Percentiles rank a stretch among this genome's conserved stretches.
Conservation (phyloP, 2,113 vertebrate species). For the Engystomops pustulosus region DNA sequence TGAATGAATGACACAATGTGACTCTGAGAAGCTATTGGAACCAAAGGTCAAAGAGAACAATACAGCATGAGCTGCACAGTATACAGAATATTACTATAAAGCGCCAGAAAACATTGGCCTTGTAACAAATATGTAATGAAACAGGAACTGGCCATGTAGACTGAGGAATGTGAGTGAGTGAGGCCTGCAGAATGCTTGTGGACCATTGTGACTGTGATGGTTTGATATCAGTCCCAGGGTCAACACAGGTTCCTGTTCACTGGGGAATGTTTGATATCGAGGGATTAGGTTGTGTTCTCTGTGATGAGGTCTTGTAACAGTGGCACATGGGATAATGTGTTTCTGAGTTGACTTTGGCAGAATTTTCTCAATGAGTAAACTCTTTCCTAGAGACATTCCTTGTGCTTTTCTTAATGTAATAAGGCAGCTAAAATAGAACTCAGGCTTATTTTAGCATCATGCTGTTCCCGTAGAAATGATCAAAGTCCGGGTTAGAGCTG, state of each 20-base stretch:
- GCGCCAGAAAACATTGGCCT: neutral
- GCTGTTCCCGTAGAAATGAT: slow-evolving; percentile 49
- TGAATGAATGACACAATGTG: too few species aligned
- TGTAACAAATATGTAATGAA: slow-evolving; percentile 6
- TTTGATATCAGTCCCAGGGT: neutral
- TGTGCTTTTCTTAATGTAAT: slow-evolving; percentile 55
- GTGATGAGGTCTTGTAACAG: slow-evolving; percentile 37
- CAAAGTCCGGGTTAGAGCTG: slow-evolving; percentile 41
- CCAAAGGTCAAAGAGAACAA: neutral
- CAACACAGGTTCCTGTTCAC: slow-evolving; percentile 20
- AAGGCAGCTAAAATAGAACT: slow-evolving; percentile 55
- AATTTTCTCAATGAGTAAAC: slow-evolving; percentile 45
- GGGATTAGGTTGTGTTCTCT: neutral
- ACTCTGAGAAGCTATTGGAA: neutral
- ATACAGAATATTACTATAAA: neutral
- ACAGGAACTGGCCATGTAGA: neutral
- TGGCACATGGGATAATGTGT: slow-evolving; percentile 53
- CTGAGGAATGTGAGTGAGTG: neutral
- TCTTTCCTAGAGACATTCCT: slow-evolving; percentile 53
- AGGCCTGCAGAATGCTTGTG: neutral
- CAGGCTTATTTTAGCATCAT: slow-evolving; percentile 52
- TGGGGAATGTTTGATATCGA: slow-evolving; percentile 35
- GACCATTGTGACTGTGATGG: neutral
- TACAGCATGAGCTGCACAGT: neutral
- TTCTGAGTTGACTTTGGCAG: slow-evolving; percentile 53